These are phyloP conservation scores for Drosophila ohnishii DNA, from an alignment of 1,140 invertebrate genomes.

Conservation along the genomic window DNA sequence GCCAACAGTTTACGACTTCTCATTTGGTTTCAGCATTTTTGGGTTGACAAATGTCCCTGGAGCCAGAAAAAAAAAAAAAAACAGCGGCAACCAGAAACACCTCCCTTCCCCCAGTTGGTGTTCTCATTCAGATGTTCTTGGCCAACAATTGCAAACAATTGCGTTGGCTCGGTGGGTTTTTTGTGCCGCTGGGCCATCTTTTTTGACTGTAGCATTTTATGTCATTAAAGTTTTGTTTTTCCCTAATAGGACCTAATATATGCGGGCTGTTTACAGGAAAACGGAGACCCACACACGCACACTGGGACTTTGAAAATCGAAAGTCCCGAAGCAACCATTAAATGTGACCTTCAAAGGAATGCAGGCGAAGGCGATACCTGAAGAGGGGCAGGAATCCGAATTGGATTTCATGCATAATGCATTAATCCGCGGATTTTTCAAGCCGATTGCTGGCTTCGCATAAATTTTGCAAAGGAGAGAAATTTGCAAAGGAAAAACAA, in stretches of 20 bases:
- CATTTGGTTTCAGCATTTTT: constrained; percentile 18
- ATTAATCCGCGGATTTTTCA: constrained; percentile 32
- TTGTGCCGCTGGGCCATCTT: constrained; percentile 6
- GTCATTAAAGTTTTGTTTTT: constrained; percentile 41
- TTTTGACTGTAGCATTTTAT: constrained; percentile 28
- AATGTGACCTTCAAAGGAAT: constrained; percentile 21
- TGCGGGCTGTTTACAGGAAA: not conserved
- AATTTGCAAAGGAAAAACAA: constrained; percentile 22
- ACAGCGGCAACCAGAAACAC: not conserved
- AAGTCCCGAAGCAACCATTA: constrained; percentile 5
- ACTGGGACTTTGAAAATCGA: constrained; percentile 1
- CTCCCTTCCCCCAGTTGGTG: not conserved
- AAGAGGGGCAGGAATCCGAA: not conserved
- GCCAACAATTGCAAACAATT: constrained; percentile 34
- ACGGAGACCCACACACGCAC: not conserved
- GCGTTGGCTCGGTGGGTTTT: constrained; percentile 10
- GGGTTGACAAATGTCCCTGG: constrained; percentile 48
- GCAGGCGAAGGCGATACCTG: not conserved
- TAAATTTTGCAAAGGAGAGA: constrained; percentile 11
- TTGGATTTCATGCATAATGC: constrained; percentile 40
- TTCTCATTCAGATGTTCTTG: constrained; percentile 6
- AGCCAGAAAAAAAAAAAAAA: not conserved
- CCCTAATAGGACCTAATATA: constrained; percentile 20
- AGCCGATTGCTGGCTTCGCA: constrained; percentile 17
- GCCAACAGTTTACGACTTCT: constrained; percentile 11